Conservation (phyloP, 1,140 invertebrate genomes). For the Rhagoletis zephyria region DNA sequence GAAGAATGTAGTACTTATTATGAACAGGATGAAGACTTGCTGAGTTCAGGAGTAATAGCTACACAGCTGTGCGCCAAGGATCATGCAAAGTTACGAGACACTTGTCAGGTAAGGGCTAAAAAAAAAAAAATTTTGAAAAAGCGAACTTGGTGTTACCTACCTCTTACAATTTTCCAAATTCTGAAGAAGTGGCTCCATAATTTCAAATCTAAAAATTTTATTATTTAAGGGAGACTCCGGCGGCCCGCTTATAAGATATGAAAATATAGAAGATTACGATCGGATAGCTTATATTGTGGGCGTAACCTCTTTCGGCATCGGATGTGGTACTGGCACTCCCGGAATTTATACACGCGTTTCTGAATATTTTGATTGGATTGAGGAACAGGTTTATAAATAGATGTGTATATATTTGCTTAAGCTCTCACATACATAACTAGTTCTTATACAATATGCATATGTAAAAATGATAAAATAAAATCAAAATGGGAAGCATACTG, state of each 20-base stretch:
- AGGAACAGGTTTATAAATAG: slow-evolving; percentile 73
- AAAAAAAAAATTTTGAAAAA: neutral
- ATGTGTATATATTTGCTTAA: slow-evolving; percentile 53
- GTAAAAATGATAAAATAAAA: no score
- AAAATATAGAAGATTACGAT: neutral
- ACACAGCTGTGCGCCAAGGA: slow-evolving; percentile 78
- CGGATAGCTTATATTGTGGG: slow-evolving; percentile 75
- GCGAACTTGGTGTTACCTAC: neutral
- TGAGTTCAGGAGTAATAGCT: slow-evolving; percentile 65
- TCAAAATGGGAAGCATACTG: no score
- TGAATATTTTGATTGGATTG: slow-evolving; percentile 83
- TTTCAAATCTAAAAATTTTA: neutral
- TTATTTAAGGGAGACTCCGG: slow-evolving; percentile 82
- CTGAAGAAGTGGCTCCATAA: no score
- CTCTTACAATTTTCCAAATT: no score
- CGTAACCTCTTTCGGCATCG: slow-evolving; percentile 80
- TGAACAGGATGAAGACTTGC: neutral
- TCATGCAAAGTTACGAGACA: slow-evolving; percentile 75
- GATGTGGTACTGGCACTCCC: slow-evolving; percentile 78
- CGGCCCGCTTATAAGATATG: slow-evolving; percentile 61
- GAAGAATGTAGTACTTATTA: slow-evolving; percentile 48
- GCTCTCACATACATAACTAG: neutral
- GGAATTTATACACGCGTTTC: slow-evolving; percentile 82
- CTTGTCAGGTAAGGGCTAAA: slow-evolving; percentile 75
- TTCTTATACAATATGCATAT: neutral